Conservation (phyloP, 2,888 invertebrate genomes). For the Aricia artaxerxes region DNA sequence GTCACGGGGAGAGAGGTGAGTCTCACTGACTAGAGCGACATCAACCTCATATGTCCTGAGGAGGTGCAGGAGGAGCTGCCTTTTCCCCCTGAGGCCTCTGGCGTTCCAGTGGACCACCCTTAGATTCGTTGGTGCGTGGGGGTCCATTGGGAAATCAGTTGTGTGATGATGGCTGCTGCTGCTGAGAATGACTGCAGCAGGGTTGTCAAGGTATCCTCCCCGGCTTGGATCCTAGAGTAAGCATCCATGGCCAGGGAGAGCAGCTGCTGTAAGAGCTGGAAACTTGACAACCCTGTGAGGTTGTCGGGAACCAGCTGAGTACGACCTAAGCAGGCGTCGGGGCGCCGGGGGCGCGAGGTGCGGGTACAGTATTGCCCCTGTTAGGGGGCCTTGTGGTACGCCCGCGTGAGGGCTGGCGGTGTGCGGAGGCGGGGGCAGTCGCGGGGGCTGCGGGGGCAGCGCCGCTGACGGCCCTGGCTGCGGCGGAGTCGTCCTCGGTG, state of each 20-base stretch:
- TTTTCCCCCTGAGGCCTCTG: neutral
- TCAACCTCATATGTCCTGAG: neutral
- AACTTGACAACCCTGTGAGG: neutral
- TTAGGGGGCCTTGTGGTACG: too few species aligned
- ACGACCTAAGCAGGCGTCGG: too few species aligned
- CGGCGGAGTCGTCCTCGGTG: neutral
- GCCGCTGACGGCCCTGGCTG: neutral
- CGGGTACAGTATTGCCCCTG: too few species aligned
- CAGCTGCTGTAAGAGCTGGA: neutral
- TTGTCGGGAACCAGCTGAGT: neutral
- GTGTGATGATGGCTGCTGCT: neutral
- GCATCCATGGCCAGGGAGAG: neutral
- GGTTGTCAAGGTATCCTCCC: neutral
- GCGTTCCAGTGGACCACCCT: neutral
- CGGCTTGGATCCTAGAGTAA: neutral
- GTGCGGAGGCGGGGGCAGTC: neutral
- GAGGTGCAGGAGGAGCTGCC: neutral
- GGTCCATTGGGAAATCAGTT: neutral
- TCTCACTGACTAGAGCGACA: neutral
- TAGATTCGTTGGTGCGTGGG: neutral
- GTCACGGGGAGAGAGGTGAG: neutral
- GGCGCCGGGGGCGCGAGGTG: too few species aligned
- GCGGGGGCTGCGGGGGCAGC: neutral
- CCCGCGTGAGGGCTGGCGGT: slow-evolving; percentile 3
- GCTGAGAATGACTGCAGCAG: neutral